A percentile compares a stretch with the other conserved stretches of the same genome.
These are phyloP conservation scores for Pseudolycoriella hygida DNA, from an alignment of 2,888 invertebrate genomes.

Conservation along the genomic window DNA sequence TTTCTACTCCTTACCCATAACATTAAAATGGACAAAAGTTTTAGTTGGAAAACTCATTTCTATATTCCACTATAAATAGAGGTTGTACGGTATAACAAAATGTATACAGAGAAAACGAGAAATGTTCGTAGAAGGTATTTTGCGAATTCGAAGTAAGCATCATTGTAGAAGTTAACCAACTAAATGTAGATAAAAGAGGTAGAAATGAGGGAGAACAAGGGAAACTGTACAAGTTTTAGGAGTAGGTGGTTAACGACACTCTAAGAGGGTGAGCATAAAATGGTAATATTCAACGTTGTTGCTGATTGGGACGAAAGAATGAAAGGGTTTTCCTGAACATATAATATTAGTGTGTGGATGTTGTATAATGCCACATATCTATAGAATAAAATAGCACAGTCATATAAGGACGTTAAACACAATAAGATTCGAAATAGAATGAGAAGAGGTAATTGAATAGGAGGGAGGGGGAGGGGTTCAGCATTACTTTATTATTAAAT, in stretches of 20 bases:
- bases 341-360: too few species aligned
- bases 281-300: conserved; percentile 1
- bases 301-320: conserved; percentile 1
- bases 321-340: neutral
- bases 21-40: conserved; percentile 1
- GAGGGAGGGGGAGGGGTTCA: too few species aligned
- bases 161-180: conserved; percentile 2
- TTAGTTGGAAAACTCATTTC: conserved; percentile 3
- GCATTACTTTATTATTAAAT: too few species aligned
- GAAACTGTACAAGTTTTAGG: conserved; percentile 1
- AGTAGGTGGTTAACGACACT: conserved; percentile 2
- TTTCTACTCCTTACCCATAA: neutral
- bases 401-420: too few species aligned
- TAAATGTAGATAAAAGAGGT: conserved; percentile 4
- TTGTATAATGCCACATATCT: too few species aligned
- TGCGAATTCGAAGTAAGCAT: conserved; percentile 3
- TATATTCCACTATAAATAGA: neutral
- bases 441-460: too few species aligned
- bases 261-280: neutral
- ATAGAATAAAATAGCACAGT: too few species aligned
- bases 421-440: too few species aligned
- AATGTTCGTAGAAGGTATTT: neutral
- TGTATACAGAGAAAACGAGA: neutral
- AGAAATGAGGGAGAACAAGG: neutral
- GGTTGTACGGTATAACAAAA: neutral